A percentile compares a stretch with the other conserved stretches of the same genome.
These are phyloP conservation scores for Neomorphus geoffroyi DNA, from an alignment of 2,797 vertebrate genomes.

Conservation along the genomic window DNA sequence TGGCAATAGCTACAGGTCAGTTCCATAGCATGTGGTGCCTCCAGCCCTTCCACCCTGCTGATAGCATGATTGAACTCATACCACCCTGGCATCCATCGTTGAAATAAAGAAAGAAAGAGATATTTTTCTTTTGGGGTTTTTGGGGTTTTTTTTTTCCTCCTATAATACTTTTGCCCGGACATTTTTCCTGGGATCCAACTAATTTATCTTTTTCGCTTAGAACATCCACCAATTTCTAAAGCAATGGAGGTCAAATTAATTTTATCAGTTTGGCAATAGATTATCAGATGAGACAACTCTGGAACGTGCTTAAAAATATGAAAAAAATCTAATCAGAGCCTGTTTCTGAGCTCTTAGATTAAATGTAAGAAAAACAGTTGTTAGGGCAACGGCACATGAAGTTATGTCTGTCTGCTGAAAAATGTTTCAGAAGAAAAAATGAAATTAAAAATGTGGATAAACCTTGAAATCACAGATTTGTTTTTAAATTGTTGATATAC, in stretches of 20 bases:
- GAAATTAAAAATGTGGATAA: background rate
- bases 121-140: background rate
- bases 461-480: background rate
- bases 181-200: background rate
- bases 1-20: background rate
- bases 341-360: background rate
- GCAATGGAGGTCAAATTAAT: background rate
- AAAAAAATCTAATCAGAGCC: background rate
- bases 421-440: background rate
- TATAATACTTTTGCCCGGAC: background rate
- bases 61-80: background rate
- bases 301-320: background rate
- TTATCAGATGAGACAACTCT: background rate
- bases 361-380: background rate
- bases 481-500: background rate
- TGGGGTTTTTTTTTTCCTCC: background rate
- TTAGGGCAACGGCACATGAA: background rate
- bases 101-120: background rate
- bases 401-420: background rate
- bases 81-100: background rate
- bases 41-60: background rate
- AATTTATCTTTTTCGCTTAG: background rate
- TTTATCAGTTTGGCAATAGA: background rate
- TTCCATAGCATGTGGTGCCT: rapidly evolving
- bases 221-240: background rate